Evolutionary conservation across 35 echinoderm and acorn worm genomes (phyloP), one percentile per base, ranked within the genome.

Genomic region (Heliocidaris tuberculata): DNA sequence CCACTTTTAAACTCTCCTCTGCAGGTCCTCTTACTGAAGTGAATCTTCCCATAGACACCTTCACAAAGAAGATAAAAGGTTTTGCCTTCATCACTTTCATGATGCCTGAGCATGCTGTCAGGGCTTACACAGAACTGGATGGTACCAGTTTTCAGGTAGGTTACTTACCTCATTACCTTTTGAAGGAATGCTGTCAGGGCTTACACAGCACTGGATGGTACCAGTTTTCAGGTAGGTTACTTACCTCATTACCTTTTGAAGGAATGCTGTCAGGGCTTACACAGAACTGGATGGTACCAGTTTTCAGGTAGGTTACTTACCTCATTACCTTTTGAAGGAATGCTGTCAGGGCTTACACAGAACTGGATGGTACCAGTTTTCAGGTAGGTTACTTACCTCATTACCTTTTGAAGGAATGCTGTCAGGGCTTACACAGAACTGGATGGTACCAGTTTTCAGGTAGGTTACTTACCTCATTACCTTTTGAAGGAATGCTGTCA

Each of bases 81-180:
- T 99, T 97, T 96, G 96, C 98, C 0, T 99, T 99, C 90, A 94
- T 99, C 59, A 99, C 98, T 27, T 99, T 90, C 86, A 99, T 99
- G 98, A 99, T 99, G 98, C 98, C 98, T 31, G 98, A 99, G 71
- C 98, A 99, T 96, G 98, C 98, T 13, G 98, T 99, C 16, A 96
- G 88, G 54, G 98, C 98, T 88, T 99, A 96, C 71, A 96, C 98
- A 94, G 96, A 99, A 50, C 94, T 99, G 31, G 98, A 99, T 95
- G 98, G 98, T 9, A 95, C 94, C 54, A 95, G 94, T 21, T 99
- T 99, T 94, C 96, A 95, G 98, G 98, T 97, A 94, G 47, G 65
- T 78, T 7, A 27, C 19, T 78, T 42, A 42, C 35, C 35, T 42
- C 35, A 42, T 42, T 42, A 42, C 35, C 35, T 42, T 42, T 42